These are phyloP conservation scores for Drosophila prostipennis DNA, from an alignment of 2,888 invertebrate genomes.

Conservation along the genomic window DNA sequence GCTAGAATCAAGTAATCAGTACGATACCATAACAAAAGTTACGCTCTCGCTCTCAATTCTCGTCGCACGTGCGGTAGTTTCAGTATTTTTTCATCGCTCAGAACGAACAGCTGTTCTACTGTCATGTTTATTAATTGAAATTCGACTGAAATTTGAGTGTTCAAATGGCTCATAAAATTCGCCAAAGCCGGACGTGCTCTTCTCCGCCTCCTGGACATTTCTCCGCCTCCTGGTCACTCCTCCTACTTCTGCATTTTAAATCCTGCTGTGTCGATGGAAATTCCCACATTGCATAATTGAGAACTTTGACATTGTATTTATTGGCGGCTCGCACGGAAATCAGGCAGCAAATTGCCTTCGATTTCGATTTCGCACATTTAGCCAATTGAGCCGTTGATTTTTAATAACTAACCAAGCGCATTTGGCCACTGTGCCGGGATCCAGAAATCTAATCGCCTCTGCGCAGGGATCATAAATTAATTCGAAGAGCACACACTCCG, in stretches of 20 bases:
- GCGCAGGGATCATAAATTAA: conserved; percentile 64
- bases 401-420: conserved; percentile 6
- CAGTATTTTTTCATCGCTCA: conserved; percentile 4
- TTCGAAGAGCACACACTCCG: conserved; percentile 34
- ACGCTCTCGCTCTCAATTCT: conserved; percentile 2
- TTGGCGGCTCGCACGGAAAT: conserved; percentile 1
- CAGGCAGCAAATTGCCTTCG: conserved; percentile 13
- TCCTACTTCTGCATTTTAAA: background rate
- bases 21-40: background rate
- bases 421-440: conserved; percentile 7
- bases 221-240: background rate
- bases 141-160: conserved; percentile 6
- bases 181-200: conserved; percentile 22
- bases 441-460: conserved; percentile 64
- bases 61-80: conserved; percentile 23
- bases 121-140: conserved; percentile 30
- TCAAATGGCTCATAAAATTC: conserved; percentile 42
- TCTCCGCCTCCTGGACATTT: conserved; percentile 1
- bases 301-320: conserved; percentile 17
- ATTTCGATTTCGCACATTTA: conserved; percentile 23
- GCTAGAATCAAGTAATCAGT: background rate
- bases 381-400: conserved; percentile 59
- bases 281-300: conserved; percentile 36
- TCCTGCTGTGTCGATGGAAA: conserved; percentile 1
- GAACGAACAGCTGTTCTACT: conserved; percentile 35